Conservation (phyloP, 1,140 invertebrate genomes). For the Gryon sp. region DNA sequence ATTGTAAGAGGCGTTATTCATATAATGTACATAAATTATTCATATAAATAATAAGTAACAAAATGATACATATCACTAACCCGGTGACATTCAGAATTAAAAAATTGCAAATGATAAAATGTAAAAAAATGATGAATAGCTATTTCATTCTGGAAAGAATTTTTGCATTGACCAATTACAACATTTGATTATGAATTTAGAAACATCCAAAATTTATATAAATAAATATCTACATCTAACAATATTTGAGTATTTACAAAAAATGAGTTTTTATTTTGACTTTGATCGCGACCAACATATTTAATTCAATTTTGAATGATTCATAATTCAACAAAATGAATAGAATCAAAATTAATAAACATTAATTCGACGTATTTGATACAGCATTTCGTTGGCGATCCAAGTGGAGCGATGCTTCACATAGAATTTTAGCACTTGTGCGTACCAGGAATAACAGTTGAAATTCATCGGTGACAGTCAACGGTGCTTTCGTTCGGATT, state of each 20-base stretch:
- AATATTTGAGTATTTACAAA: too few species aligned
- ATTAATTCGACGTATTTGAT: slow-evolving; percentile 11
- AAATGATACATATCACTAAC: too few species aligned
- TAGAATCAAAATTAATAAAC: background rate
- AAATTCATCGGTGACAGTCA: slow-evolving; percentile 88
- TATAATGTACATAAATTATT: slow-evolving; percentile 34
- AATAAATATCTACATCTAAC: too few species aligned
- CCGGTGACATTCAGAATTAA: too few species aligned
- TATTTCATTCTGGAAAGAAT: too few species aligned
- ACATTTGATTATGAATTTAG: too few species aligned
- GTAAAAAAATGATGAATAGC: too few species aligned
- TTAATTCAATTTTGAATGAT: too few species aligned
- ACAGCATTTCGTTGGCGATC: slow-evolving; percentile 76
- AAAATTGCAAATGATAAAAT: background rate
- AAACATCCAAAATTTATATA: too few species aligned
- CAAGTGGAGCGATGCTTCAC: slow-evolving; percentile 86
- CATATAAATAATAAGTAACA: slow-evolving; percentile 37
- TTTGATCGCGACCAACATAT: too few species aligned
- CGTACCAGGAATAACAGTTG: slow-evolving; percentile 90
- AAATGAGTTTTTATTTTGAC: too few species aligned
- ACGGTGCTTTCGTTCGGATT: slow-evolving; percentile 85
- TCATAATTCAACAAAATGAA: background rate
- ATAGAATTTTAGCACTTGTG: slow-evolving; percentile 88
- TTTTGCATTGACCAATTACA: too few species aligned
- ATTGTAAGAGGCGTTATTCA: slow-evolving; percentile 21